Evolutionary conservation across 2,113 vertebrate species (phyloP), one percentile per base, ranked within the genome.

Genomic region (Panurus biarmicus): DNA sequence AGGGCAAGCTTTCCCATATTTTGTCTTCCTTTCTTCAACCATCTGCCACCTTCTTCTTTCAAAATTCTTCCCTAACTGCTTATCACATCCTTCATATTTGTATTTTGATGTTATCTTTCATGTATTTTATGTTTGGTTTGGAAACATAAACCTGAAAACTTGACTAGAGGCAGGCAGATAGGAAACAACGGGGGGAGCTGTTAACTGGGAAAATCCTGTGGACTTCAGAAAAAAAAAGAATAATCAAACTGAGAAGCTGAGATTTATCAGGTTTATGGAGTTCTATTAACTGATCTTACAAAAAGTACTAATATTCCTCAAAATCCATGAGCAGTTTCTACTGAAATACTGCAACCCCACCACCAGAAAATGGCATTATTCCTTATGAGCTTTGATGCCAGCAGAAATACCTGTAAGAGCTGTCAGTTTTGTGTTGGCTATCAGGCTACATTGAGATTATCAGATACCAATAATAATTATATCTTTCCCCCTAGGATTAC

Each of bases 171-270:
- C 7, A 65, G 23, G 26, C 9, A 75, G 31, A 26, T 13, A 79
- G 33, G 61, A 26, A 75, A 38, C 21, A 64, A 3, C 1, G 1
- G 7, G 4, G 6, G 11, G 12, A 50, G 7, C 1, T 54, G 11
- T 38, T 72, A 76, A 31, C 25, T 60, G 3, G 45, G 14, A 74
- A 87, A 75, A 79, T 20, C 28, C 11, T 45, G 10, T 25, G 4
- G 22, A 36, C 36, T 84, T 72, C 1, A 60, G 45, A 51, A 66
- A 44, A 67, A 67, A n/a, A 12, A 72, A 72, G 14, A 51, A 51
- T 28, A 78, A 65, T 83, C 31, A 69, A 50, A 14, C 6, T 22
- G 15, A 50, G 61, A 65, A 60, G 1, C 3, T 85, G 38, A 21
- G 40, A 44, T 74, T 74, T 70, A n/a, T 62, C 42, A 73, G 7